phyloP scores from a whole-genome alignment of 2,888 invertebrate genomes.

The Neoascia interrupta region DNA sequence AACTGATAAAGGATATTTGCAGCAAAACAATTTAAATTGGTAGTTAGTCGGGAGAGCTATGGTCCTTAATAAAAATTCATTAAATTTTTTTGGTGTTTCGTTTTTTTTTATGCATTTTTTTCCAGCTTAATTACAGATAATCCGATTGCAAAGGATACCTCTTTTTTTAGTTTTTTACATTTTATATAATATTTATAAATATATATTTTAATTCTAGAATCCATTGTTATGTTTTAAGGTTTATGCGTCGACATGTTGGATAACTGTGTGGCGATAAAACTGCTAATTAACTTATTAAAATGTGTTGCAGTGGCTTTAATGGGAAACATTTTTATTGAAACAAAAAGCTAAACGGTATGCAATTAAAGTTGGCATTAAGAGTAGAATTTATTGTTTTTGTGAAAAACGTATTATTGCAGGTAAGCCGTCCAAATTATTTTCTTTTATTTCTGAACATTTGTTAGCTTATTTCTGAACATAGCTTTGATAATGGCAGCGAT shows the following conservation, averaged over 20 bases:
- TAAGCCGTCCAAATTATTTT: no score
- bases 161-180: neutral
- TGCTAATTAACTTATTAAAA: slow-evolving; percentile 46
- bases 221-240: slow-evolving; percentile 12
- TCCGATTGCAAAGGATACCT: slow-evolving; percentile 14
- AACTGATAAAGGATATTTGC: neutral
- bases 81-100: neutral
- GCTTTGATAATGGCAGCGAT: no score
- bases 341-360: neutral
- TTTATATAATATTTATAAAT: no score
- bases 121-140: slow-evolving; percentile 23
- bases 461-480: no score
- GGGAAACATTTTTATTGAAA: slow-evolving; percentile 4
- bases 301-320: neutral
- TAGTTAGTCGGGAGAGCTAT: slow-evolving; percentile 7
- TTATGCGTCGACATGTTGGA: neutral
- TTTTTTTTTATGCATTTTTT: neutral
- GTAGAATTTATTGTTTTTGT: slow-evolving; percentile 29
- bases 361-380: slow-evolving; percentile 30
- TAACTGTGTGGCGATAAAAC: slow-evolving; percentile 17
- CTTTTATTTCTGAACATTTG: no score
- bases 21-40: slow-evolving; percentile 26
- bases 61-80: slow-evolving; percentile 29
- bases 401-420: no score
- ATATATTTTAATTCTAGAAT: slow-evolving; percentile 16